A percentile compares a stretch with the other conserved stretches of the same genome.
These are phyloP conservation scores for Phlogophora meticulosa DNA, from an alignment of 2,888 invertebrate species.

Conservation along the genomic window DNA sequence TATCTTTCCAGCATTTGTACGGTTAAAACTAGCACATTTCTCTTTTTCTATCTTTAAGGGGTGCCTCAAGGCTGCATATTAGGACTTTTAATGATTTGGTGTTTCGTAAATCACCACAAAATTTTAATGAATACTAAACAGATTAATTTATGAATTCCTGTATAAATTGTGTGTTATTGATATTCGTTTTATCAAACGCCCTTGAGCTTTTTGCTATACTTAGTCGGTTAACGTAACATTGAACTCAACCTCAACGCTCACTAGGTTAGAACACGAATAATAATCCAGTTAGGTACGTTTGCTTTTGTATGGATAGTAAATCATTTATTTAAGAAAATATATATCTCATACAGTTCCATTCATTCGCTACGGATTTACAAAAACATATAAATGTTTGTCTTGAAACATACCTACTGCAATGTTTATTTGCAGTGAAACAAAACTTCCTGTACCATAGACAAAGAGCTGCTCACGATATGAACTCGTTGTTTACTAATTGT, in stretches of 20 bases:
- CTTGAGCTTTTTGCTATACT: slow-evolving; percentile 29
- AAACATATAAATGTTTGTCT: background rate
- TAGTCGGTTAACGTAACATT: slow-evolving; percentile 32
- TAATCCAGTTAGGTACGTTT: too few relatives aligned
- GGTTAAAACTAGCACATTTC: too few relatives aligned
- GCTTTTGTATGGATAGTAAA: too few relatives aligned
- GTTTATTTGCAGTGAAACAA: background rate
- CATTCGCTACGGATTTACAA: background rate
- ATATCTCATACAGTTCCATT: too few relatives aligned
- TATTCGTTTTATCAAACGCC: slow-evolving; percentile 10
- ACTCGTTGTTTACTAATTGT: slow-evolving; percentile 47
- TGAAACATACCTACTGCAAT: background rate
- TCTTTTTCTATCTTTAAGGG: too few relatives aligned
- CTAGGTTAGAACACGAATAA: background rate
- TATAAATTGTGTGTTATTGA: background rate
- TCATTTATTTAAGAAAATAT: too few relatives aligned
- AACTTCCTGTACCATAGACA: slow-evolving; percentile 11
- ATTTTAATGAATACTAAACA: background rate
- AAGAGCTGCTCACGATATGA: slow-evolving; percentile 13
- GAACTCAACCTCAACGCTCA: slow-evolving; percentile 21
- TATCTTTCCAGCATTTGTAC: too few relatives aligned
- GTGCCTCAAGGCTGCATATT: background rate
- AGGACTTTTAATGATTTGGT: background rate
- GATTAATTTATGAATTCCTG: background rate
- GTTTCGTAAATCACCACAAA: background rate